Evolutionary conservation across 1,140 invertebrate species (phyloP).

Genomic region (Aphelinus certus): DNA sequence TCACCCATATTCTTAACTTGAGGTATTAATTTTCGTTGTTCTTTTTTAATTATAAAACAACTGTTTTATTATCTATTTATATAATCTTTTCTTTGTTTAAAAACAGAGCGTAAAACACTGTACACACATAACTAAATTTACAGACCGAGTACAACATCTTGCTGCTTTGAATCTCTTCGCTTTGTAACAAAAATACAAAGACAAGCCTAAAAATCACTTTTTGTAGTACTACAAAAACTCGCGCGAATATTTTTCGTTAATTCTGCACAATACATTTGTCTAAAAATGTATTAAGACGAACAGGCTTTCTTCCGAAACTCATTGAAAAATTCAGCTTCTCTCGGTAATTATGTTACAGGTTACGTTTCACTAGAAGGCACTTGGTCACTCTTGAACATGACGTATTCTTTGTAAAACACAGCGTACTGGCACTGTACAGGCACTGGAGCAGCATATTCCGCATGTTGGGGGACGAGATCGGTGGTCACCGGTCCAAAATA

Average conservation of each 20-base stretch:
- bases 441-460: slow-evolving; percentile 10
- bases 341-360: slow-evolving; percentile 18
- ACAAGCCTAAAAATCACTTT: not conserved
- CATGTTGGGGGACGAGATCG: not conserved
- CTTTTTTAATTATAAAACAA: not conserved
- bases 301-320: not conserved
- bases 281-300: not conserved
- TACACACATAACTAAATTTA: slow-evolving; percentile 20
- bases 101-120: not conserved
- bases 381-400: slow-evolving; percentile 4
- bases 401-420: slow-evolving; percentile 11
- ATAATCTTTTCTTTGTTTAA: not conserved
- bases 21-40: not conserved
- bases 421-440: not conserved
- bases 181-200: slow-evolving; percentile 12
- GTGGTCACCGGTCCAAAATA: not conserved
- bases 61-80: not conserved
- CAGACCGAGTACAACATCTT: slow-evolving; percentile 18
- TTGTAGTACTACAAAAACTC: not conserved
- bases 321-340: not conserved
- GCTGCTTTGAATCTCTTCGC: not conserved
- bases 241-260: not conserved
- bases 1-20: not conserved
- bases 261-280: not conserved
- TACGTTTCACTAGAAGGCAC: slow-evolving; percentile 27